phyloP scores from a whole-genome alignment of 2,888 invertebrate genomes.

The Brenthis daphne region DNA sequence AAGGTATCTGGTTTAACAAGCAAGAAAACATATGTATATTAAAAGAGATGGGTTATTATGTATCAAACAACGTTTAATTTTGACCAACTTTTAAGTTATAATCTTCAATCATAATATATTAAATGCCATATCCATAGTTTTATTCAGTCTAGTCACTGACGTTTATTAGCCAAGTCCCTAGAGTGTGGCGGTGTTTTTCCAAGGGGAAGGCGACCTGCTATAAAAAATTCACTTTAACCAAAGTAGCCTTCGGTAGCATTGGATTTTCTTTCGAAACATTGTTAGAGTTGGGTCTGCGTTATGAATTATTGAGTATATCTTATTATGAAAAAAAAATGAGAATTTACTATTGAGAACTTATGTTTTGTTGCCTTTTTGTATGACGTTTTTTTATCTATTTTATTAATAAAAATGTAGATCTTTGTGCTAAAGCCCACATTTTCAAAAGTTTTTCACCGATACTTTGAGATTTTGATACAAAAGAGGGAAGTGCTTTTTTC shows the following conservation, averaged over 20 bases:
- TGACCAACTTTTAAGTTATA: too few relatives aligned
- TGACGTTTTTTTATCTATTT: too few relatives aligned
- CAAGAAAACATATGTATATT: too few relatives aligned
- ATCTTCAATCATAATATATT: not conserved
- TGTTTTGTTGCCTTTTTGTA: not conserved
- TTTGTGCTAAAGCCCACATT: too few relatives aligned
- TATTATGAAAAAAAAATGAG: not conserved
- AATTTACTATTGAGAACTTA: not conserved
- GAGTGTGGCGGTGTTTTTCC: slow-evolving; percentile 70
- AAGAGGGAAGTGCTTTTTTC: too few relatives aligned
- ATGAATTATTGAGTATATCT: slow-evolving; percentile 53
- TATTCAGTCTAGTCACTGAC: slow-evolving; percentile 42
- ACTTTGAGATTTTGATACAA: too few relatives aligned
- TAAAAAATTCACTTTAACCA: slow-evolving; percentile 73
- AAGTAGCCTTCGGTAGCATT: slow-evolving; percentile 57
- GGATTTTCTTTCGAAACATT: slow-evolving; percentile 55
- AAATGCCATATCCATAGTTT: slow-evolving; percentile 34
- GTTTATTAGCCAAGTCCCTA: slow-evolving; percentile 73
- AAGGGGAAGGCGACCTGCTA: slow-evolving; percentile 65
- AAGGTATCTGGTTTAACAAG: too few relatives aligned
- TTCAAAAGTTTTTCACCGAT: too few relatives aligned
- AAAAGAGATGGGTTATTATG: too few relatives aligned
- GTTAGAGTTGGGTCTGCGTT: slow-evolving; percentile 45
- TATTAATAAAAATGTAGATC: too few relatives aligned
- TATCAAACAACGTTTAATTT: not conserved